These are phyloP conservation scores for Scrobipalpa atriplicella DNA, from an alignment of 2,888 invertebrate genomes.

Conservation along the genomic window DNA sequence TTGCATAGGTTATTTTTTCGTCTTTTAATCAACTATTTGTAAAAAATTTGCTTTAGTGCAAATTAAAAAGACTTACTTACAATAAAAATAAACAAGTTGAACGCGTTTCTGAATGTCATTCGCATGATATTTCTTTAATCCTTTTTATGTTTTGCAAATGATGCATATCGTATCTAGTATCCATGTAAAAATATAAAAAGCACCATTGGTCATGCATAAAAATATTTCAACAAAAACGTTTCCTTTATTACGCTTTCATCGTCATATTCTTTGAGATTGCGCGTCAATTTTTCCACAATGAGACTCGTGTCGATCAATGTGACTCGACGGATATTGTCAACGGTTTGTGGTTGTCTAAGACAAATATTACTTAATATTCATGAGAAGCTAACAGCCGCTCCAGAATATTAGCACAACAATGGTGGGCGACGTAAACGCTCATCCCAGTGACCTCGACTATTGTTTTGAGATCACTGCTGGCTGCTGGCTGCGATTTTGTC, in stretches of 20 bases:
- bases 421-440: slow-evolving; percentile 55
- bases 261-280: neutral
- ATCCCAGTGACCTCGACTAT: slow-evolving; percentile 62
- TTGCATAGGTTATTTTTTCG: no score
- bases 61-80: no score
- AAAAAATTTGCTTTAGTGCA: no score
- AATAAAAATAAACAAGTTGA: no score
- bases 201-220: no score
- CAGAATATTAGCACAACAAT: slow-evolving; percentile 75
- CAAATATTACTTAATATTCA: slow-evolving; percentile 77
- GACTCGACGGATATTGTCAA: slow-evolving; percentile 59
- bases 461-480: slow-evolving; percentile 58
- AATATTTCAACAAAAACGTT: no score
- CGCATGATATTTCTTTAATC: no score
- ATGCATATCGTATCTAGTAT: no score
- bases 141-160: no score
- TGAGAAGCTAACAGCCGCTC: slow-evolving; percentile 62
- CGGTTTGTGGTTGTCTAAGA: slow-evolving; percentile 57
- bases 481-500: slow-evolving; percentile 37
- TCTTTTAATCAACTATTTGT: no score
- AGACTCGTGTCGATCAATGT: slow-evolving; percentile 32
- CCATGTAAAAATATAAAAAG: no score
- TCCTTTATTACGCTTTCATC: neutral
- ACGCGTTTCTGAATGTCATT: no score
- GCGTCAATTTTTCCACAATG: neutral